phyloP scores from a whole-genome alignment of 2,113 vertebrate species.

The Saguinus imperator region DNA sequence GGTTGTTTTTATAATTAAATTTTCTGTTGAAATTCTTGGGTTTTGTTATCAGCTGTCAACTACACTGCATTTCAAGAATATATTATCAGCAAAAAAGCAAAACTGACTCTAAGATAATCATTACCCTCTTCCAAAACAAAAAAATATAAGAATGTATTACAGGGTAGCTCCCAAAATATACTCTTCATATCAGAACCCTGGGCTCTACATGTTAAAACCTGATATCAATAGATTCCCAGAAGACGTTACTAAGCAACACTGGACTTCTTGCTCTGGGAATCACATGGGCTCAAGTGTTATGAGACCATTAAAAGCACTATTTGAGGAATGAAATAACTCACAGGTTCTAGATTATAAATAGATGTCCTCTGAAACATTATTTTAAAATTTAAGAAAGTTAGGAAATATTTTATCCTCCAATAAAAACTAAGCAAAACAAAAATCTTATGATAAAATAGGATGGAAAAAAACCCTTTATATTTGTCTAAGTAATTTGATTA shows the following conservation, averaged over 20 bases:
- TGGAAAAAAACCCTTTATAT: constrained; percentile 67
- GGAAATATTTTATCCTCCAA: constrained; percentile 56
- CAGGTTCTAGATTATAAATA: constrained; percentile 65
- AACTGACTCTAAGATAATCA: background rate
- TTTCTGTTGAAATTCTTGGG: constrained; percentile 2
- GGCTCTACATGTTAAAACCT: background rate
- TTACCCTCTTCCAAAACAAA: background rate
- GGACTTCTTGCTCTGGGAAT: background rate
- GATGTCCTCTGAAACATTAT: constrained; percentile 14
- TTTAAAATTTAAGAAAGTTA: constrained; percentile 66
- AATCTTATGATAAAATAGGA: constrained; percentile 55
- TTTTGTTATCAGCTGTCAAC: background rate
- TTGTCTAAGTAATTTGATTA: constrained; percentile 77
- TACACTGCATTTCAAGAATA: background rate
- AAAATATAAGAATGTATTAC: background rate
- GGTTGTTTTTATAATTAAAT: background rate
- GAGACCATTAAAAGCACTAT: constrained; percentile 28
- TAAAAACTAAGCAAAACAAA: constrained; percentile 71
- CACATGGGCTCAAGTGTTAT: background rate
- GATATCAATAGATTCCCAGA: background rate
- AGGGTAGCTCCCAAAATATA: background rate
- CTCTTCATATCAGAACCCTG: background rate
- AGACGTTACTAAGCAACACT: background rate
- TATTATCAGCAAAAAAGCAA: background rate
- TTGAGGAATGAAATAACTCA: constrained; percentile 22